These are phyloP conservation scores for Brachyalestes nurse DNA, from an alignment of 2,797 vertebrate species.

Conservation along the genomic window DNA sequence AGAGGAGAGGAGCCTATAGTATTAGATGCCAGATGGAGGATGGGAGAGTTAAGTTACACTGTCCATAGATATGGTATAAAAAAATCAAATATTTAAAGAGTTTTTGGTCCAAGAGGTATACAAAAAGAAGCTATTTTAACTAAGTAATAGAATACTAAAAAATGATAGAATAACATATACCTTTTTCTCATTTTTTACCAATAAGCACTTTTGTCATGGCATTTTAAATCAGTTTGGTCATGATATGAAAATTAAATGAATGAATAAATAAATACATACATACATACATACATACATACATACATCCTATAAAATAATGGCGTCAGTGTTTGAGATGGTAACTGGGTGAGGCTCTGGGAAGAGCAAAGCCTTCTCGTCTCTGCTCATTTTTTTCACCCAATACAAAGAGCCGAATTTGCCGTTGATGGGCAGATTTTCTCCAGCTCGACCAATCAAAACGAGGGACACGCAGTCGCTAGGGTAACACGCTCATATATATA, in stretches of 20 bases:
- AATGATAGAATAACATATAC: too few species aligned
- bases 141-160: too few species aligned
- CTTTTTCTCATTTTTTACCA: background rate
- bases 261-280: background rate
- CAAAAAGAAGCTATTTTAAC: too few species aligned
- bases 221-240: too few species aligned
- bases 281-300: background rate
- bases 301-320: conserved; percentile 6
- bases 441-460: conserved; percentile 62
- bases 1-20: background rate
- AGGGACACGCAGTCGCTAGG: conserved; percentile 46
- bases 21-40: conserved; percentile 4
- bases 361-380: conserved; percentile 21
- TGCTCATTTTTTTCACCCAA: conserved; percentile 56
- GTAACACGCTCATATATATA: conserved; percentile 63
- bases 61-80: background rate
- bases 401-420: conserved; percentile 37
- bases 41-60: conserved; percentile 6
- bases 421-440: conserved; percentile 27
- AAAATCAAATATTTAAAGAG: too few species aligned
- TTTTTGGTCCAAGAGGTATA: too few species aligned
- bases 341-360: conserved; percentile 69
- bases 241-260: too few species aligned
- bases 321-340: conserved; percentile 36
- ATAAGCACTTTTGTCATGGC: background rate